Percentiles rank a stretch among this genome's conserved stretches.
Evolutionary conservation across 2,113 vertebrate species (phyloP).

Genomic region (Sinocyclocheilus grahami): DNA sequence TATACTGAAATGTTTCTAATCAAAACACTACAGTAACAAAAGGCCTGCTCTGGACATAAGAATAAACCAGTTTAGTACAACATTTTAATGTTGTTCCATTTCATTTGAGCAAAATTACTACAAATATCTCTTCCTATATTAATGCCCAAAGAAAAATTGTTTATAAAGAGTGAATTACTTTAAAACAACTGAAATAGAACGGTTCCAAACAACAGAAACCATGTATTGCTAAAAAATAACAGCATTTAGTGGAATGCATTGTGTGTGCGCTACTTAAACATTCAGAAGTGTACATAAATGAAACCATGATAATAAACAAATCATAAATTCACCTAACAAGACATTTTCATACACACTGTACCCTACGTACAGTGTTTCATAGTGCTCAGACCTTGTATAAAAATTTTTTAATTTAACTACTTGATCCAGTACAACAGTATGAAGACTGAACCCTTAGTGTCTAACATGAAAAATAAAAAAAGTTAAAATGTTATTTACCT

Average conservation of each 20-base stretch:
- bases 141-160: not conserved
- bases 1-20: not conserved
- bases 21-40: not conserved
- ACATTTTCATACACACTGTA: conserved; percentile 9
- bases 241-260: conserved; percentile 8
- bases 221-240: not conserved
- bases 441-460: not conserved
- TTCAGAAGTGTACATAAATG: conserved; percentile 6
- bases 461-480: not conserved
- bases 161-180: not conserved
- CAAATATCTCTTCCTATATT: not conserved
- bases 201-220: not conserved
- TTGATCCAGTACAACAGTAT: not conserved
- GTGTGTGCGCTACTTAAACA: not conserved
- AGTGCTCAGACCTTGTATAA: not conserved
- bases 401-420: not conserved
- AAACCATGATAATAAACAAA: not conserved
- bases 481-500: not conserved
- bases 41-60: not conserved
- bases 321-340: not conserved
- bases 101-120: not conserved
- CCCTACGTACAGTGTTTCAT: not conserved
- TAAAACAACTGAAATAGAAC: not conserved
- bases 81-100: not conserved
- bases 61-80: conserved; percentile 19